Percentiles rank a stretch among this genome's conserved stretches.
phyloP scores from a whole-genome alignment of 2,113 vertebrate genomes.

The Dasyprocta punctata region DNA sequence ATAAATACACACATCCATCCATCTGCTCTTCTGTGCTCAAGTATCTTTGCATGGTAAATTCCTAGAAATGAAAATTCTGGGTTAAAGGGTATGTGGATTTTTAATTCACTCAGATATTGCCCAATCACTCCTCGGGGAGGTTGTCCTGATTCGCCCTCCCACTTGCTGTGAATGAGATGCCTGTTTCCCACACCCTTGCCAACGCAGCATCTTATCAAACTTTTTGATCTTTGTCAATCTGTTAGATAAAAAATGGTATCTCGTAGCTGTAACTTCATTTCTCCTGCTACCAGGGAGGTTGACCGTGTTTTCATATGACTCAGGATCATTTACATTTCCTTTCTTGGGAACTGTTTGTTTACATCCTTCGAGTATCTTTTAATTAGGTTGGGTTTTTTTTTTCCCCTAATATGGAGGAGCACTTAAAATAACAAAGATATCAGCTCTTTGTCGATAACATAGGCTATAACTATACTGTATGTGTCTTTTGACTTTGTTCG shows the following conservation, averaged over 20 bases:
- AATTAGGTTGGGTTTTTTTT: slow-evolving; percentile 69
- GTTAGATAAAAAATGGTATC: slow-evolving; percentile 80
- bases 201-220: slow-evolving; percentile 76
- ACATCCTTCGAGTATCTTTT: slow-evolving; percentile 72
- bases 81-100: slow-evolving; percentile 73
- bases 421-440: slow-evolving; percentile 74
- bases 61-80: slow-evolving; percentile 73
- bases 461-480: slow-evolving; percentile 45
- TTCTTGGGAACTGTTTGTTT: slow-evolving; percentile 76
- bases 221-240: slow-evolving; percentile 82
- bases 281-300: slow-evolving; percentile 74
- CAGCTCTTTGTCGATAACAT: slow-evolving; percentile 65
- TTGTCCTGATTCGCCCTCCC: slow-evolving; percentile 68
- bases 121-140: slow-evolving; percentile 71
- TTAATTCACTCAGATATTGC: slow-evolving; percentile 72
- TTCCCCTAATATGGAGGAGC: slow-evolving; percentile 48
- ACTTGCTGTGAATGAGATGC: slow-evolving; percentile 63
- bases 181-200: slow-evolving; percentile 73
- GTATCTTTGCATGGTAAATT: slow-evolving; percentile 51
- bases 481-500: slow-evolving; percentile 74
- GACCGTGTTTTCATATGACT: slow-evolving; percentile 75
- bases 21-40: background rate
- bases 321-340: slow-evolving; percentile 77
- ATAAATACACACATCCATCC: background rate
- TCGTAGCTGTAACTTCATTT: slow-evolving; percentile 55